Evolutionary conservation across 2,797 vertebrate species (phyloP).

Genomic region (Chelon labrosus): DNA sequence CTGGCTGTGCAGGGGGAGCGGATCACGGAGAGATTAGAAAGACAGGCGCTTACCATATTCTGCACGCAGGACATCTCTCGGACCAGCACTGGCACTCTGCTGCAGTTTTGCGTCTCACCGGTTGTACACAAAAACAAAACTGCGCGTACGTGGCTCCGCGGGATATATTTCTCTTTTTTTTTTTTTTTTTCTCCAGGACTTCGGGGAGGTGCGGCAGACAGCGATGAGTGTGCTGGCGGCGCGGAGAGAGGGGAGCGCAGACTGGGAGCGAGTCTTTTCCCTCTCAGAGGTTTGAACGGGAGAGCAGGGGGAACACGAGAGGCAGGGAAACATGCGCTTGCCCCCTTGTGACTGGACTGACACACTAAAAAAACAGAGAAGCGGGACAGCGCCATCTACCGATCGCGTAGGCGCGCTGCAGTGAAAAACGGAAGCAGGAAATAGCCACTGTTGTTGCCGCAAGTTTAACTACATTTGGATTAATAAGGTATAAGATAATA

Average conservation of each 20-base stretch:
- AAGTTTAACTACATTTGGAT: too few species aligned
- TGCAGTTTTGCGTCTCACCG: constrained; percentile 37
- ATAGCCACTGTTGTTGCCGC: too few species aligned
- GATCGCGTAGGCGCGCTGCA: not conserved
- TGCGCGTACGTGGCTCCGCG: constrained; percentile 44
- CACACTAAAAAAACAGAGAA: not conserved
- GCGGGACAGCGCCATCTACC: constrained; percentile 56
- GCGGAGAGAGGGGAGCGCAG: constrained; percentile 11
- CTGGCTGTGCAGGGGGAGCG: not conserved
- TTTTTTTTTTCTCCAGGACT: not conserved
- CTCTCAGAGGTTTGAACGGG: constrained; percentile 81
- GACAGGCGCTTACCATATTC: constrained; percentile 70
- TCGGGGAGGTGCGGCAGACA: constrained; percentile 9
- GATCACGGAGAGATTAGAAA: constrained; percentile 10
- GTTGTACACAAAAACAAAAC: constrained; percentile 25
- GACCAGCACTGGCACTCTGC: constrained; percentile 27
- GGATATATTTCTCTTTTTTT: constrained; percentile 8
- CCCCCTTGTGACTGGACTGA: constrained; percentile 5
- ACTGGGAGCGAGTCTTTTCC: constrained; percentile 67
- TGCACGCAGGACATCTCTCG: constrained; percentile 67
- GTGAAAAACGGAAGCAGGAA: too few species aligned
- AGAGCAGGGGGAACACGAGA: constrained; percentile 48
- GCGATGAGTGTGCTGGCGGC: constrained; percentile 27
- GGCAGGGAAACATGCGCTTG: constrained; percentile 36
- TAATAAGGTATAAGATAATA: too few species aligned